Conservation (phyloP, 2,797 vertebrate species). For the Thalassophryne amazonica region DNA sequence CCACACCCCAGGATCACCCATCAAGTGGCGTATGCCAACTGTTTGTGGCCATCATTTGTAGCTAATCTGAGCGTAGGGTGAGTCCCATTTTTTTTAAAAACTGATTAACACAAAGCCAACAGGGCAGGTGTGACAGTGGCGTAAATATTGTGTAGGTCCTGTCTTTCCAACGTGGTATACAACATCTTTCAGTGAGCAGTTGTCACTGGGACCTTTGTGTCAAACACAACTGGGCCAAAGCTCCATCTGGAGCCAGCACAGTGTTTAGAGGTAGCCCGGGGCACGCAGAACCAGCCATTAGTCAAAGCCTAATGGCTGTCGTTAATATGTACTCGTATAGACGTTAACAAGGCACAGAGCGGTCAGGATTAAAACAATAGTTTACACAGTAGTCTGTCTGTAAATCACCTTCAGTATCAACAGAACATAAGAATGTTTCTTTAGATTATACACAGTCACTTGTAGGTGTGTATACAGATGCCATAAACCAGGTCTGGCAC, state of each 20-base stretch:
- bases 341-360: slow-evolving; percentile 57
- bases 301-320: slow-evolving; percentile 55
- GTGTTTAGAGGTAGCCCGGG: slow-evolving; percentile 31
- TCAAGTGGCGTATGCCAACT: no score
- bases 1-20: no score
- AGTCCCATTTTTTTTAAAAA: no score
- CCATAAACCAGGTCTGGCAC: slow-evolving; percentile 60
- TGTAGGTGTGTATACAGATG: slow-evolving; percentile 75
- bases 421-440: slow-evolving; percentile 79
- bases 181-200: not conserved
- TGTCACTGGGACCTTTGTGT: slow-evolving; percentile 2
- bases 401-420: slow-evolving; percentile 81
- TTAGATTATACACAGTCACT: slow-evolving; percentile 82
- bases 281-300: slow-evolving; percentile 47
- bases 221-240: slow-evolving; percentile 14
- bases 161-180: no score
- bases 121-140: no score
- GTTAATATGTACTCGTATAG: slow-evolving; percentile 61
- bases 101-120: no score
- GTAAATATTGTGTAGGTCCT: no score
- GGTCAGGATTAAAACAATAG: slow-evolving; percentile 73
- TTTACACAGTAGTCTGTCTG: slow-evolving; percentile 75
- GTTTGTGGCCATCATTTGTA: no score
- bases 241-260: slow-evolving; percentile 16
- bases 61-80: no score